These are phyloP conservation scores for Crenuchus spilurus DNA, from an alignment of 2,797 vertebrate species.

Conservation along the genomic window DNA sequence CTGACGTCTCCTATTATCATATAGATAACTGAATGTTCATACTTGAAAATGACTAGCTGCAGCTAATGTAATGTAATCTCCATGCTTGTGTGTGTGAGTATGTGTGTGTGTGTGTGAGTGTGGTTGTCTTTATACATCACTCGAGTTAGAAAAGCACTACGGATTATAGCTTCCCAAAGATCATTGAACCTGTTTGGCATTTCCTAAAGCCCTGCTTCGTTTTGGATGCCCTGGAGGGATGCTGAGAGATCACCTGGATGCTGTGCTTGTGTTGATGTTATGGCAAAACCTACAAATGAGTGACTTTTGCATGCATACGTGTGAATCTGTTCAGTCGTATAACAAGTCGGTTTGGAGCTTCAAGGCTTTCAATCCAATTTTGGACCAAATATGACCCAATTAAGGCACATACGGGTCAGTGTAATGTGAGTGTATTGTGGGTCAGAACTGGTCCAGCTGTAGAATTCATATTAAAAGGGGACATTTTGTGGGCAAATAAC, in stretches of 20 bases:
- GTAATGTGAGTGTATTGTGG: too few species aligned
- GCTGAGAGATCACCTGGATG: constrained; percentile 42
- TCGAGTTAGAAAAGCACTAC: constrained; percentile 40
- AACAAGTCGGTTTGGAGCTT: too few species aligned
- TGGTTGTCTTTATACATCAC: constrained; percentile 40
- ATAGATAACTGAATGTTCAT: constrained; percentile 77
- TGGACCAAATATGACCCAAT: too few species aligned
- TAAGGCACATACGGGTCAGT: too few species aligned
- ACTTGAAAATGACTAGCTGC: constrained; percentile 56
- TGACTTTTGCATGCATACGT: too few species aligned
- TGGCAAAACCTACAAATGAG: too few species aligned
- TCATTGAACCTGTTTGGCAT: constrained; percentile 52
- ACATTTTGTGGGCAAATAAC: too few species aligned
- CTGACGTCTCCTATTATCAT: constrained; percentile 74
- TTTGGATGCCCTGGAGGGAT: constrained; percentile 26
- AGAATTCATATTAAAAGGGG: too few species aligned
- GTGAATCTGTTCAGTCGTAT: too few species aligned
- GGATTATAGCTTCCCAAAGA: constrained; percentile 49
- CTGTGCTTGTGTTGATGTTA: constrained; percentile 48
- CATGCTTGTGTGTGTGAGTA: constrained; percentile 29
- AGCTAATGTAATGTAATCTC: constrained; percentile 63
- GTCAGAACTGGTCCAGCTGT: too few species aligned
- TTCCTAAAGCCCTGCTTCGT: constrained; percentile 42
- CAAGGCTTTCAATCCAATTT: too few species aligned
- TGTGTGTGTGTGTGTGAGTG: constrained; percentile 30